These are phyloP conservation scores for Genyomyrus donnyi DNA, from an alignment of 2,113 vertebrate species.

Conservation along the genomic window DNA sequence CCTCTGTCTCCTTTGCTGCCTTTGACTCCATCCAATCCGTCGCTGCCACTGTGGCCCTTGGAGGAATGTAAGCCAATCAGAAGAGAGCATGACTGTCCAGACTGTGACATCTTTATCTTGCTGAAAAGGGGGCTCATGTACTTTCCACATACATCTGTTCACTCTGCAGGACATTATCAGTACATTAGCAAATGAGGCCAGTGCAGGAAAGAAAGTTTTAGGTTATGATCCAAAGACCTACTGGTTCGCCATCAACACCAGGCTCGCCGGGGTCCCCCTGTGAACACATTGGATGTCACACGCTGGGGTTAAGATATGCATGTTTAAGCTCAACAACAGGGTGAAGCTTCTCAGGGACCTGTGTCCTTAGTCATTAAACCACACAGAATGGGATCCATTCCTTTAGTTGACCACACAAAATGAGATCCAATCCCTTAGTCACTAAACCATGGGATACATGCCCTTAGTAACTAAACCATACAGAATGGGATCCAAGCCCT, in stretches of 20 bases:
- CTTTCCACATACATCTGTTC: background rate
- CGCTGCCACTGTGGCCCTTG: slow-evolving; percentile 67
- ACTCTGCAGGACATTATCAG: background rate
- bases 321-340: background rate
- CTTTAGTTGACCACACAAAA: background rate
- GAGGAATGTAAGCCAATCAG: slow-evolving; percentile 16
- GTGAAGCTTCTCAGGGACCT: background rate
- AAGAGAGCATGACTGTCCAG: background rate
- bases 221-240: slow-evolving; percentile 42
- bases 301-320: background rate
- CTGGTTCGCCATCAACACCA: slow-evolving; percentile 63
- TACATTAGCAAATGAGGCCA: background rate
- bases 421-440: background rate
- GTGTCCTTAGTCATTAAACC: background rate
- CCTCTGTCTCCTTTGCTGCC: slow-evolving; percentile 74
- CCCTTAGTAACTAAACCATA: background rate
- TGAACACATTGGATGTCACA: background rate
- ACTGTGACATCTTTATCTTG: background rate
- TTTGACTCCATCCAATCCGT: slow-evolving; percentile 67
- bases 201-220: background rate
- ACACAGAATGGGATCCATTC: background rate
- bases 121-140: background rate
- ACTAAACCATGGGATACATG: background rate
- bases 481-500: background rate
- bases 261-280: slow-evolving; percentile 77